These are phyloP conservation scores for Erinaceus europaeus DNA, from an alignment of 2,113 vertebrate genomes.

Conservation along the genomic window DNA sequence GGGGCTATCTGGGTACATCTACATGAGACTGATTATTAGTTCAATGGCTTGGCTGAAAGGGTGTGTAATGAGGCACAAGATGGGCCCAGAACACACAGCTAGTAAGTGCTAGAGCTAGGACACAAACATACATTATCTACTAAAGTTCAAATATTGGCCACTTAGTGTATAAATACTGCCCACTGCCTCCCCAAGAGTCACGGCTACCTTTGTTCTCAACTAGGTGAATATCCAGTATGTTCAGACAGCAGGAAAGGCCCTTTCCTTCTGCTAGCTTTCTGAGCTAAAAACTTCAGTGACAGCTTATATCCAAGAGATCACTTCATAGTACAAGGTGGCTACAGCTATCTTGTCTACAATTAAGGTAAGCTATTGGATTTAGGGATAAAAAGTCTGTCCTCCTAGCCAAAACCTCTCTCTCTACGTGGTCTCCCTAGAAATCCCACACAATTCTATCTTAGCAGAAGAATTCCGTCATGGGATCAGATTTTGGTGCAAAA, in stretches of 20 bases:
- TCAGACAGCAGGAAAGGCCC: neutral
- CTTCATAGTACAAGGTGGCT: neutral
- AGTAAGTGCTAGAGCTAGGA: neutral
- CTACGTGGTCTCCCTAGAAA: neutral
- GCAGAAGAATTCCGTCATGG: neutral
- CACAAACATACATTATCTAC: neutral
- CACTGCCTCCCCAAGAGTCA: neutral
- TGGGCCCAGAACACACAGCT: neutral
- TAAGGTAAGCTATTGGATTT: neutral
- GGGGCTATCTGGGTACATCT: neutral
- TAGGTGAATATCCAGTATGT: neutral
- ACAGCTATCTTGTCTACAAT: neutral
- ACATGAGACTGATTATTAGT: neutral
- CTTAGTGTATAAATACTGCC: neutral
- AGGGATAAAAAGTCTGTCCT: neutral
- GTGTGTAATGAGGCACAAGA: neutral
- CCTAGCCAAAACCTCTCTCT: neutral
- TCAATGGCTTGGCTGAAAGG: neutral
- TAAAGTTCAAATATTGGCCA: constrained; percentile 8
- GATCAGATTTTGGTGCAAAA: neutral
- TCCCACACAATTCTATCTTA: neutral
- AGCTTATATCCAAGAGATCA: neutral
- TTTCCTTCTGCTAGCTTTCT: too few relatives aligned
- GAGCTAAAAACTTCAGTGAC: neutral
- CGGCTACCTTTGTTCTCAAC: neutral